Conservation (phyloP, 2,113 vertebrate genomes). For the Paramormyrops kingsleyae region DNA sequence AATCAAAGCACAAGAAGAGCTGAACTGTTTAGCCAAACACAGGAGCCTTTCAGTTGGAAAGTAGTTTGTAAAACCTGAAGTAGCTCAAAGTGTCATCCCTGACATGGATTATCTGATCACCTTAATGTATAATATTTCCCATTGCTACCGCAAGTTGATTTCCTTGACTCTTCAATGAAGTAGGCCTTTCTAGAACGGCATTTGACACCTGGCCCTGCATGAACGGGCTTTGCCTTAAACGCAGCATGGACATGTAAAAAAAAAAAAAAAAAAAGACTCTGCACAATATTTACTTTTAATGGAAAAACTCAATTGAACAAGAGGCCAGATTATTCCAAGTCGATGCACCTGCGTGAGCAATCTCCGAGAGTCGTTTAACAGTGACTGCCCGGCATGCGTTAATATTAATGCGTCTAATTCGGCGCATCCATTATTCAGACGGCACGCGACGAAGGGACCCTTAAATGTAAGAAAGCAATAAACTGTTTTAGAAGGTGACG, state of each 20-base stretch:
- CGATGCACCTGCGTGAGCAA: neutral
- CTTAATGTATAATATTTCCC: neutral
- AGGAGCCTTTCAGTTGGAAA: no score
- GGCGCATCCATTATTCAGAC: neutral
- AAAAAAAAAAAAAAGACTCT: neutral
- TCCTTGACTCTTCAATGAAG: neutral
- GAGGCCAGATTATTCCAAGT: neutral
- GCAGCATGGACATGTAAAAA: neutral
- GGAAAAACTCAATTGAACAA: conserved; percentile 7
- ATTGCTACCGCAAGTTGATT: neutral
- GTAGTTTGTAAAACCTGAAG: no score
- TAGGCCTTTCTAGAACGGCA: neutral
- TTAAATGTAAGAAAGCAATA: conserved; percentile 16
- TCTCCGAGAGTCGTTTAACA: neutral
- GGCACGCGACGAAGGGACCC: neutral
- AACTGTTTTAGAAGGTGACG: conserved; percentile 12
- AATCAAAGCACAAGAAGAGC: no score
- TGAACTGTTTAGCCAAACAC: no score
- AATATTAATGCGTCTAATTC: conserved; percentile 3
- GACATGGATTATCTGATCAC: no score
- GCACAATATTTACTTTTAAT: conserved; percentile 10
- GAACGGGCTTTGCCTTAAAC: neutral
- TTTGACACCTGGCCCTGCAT: neutral
- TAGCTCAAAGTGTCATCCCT: no score
- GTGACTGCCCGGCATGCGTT: neutral